Conservation (phyloP, 2,888 invertebrate species). For the Stenolophus ochropezus region DNA sequence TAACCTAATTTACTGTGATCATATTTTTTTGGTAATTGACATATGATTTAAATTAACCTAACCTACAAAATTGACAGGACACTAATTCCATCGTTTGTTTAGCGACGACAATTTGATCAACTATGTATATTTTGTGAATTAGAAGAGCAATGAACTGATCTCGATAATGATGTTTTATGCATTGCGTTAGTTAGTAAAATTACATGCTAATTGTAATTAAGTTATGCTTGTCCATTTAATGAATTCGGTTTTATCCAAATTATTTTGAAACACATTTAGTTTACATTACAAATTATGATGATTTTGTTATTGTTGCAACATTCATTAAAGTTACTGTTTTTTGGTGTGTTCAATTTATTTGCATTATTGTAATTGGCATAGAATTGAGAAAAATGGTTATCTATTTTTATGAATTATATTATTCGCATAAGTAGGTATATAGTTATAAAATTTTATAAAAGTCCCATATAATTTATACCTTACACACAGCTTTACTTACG, state of each 20-base stretch:
- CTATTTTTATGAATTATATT: too few relatives aligned
- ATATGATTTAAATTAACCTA: too few relatives aligned
- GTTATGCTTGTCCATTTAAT: not conserved
- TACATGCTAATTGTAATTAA: conserved; percentile 8
- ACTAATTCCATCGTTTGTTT: not conserved
- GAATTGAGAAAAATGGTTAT: too few relatives aligned
- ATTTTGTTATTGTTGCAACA: not conserved
- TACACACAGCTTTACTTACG: too few relatives aligned
- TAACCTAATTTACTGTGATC: too few relatives aligned
- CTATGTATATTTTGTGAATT: conserved; percentile 2
- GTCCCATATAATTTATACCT: too few relatives aligned
- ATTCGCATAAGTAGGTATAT: too few relatives aligned
- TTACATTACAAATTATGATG: not conserved
- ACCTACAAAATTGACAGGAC: not conserved
- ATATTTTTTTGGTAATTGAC: too few relatives aligned
- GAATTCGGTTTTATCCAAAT: not conserved
- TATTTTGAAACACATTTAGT: conserved; percentile 13
- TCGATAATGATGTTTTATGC: conserved; percentile 9
- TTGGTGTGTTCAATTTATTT: too few relatives aligned
- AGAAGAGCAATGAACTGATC: not conserved
- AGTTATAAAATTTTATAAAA: too few relatives aligned
- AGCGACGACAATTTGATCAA: not conserved
- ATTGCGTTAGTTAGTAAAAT: conserved; percentile 3
- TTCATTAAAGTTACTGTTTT: not conserved
- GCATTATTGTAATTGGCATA: too few relatives aligned